Evolutionary conservation across 1,140 invertebrate genomes (phyloP).

Genomic region (Cataglyphis hispanica): DNA sequence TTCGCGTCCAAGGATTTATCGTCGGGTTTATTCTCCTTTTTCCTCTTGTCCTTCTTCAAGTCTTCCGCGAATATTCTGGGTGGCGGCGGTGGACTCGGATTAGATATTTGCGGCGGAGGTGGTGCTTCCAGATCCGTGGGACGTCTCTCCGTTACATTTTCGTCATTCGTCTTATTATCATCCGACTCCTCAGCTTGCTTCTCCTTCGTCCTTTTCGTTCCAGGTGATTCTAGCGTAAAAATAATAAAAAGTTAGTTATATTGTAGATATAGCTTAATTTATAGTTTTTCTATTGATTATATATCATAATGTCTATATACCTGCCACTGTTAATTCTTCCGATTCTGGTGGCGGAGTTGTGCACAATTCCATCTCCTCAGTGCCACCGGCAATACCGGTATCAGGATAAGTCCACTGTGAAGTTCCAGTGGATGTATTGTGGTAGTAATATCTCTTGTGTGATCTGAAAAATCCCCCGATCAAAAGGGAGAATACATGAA

Average conservation of each 20-base stretch:
- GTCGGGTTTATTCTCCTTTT: conserved; percentile 67
- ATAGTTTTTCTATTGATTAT: not conserved
- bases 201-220: conserved; percentile 57
- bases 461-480: conserved; percentile 87
- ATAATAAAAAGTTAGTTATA: not conserved
- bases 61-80: conserved; percentile 82
- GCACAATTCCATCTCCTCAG: conserved; percentile 89
- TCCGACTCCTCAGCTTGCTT: conserved; percentile 60
- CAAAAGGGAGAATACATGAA: conserved; percentile 81
- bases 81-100: conserved; percentile 83
- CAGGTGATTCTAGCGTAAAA: conserved; percentile 10
- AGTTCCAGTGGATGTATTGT: conserved; percentile 87
- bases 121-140: conserved; percentile 64
- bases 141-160: conserved; percentile 24
- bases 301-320: conserved; percentile 67
- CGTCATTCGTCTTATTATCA: conserved; percentile 9
- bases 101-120: conserved; percentile 81
- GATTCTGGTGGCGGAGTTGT: conserved; percentile 87
- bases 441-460: conserved; percentile 91
- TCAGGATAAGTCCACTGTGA: conserved; percentile 91
- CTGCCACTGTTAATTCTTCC: conserved; percentile 81
- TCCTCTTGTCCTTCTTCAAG: conserved; percentile 77
- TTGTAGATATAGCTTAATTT: not conserved
- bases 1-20: conserved; percentile 70
- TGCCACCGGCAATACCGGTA: conserved; percentile 85